phyloP scores from a whole-genome alignment of 2,797 vertebrate species.

The Oreochromis grahami region DNA sequence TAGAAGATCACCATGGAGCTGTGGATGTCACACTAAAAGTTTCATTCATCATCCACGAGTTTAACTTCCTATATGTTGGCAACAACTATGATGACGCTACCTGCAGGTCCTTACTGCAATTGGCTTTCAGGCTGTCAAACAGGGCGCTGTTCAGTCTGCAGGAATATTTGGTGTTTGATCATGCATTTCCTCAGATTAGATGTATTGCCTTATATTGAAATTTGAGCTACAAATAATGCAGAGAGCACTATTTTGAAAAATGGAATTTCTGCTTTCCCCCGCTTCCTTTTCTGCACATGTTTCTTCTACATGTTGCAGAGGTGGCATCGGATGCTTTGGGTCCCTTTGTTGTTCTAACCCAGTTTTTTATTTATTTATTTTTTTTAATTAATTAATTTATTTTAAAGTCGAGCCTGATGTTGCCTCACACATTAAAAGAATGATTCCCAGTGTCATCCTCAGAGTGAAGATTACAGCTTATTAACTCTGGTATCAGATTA shows the following conservation, averaged over 20 bases:
- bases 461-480: not conserved
- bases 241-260: not conserved
- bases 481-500: not conserved
- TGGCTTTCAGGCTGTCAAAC: not conserved
- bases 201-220: not conserved
- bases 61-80: not conserved
- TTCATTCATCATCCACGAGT: not conserved
- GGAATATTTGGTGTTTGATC: not conserved
- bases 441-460: not conserved
- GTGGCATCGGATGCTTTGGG: not conserved
- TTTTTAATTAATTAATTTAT: not conserved
- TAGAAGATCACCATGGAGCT: not conserved
- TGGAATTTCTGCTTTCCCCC: not conserved
- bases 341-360: not conserved
- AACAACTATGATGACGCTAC: not conserved
- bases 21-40: not conserved
- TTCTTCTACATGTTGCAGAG: fast-evolving
- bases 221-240: not conserved
- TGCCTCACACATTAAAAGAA: not conserved
- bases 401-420: not conserved
- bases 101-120: not conserved
- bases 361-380: not conserved
- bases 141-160: not conserved
- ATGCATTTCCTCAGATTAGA: not conserved
- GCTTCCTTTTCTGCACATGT: fast-evolving